Percentiles rank a stretch among this genome's conserved stretches.
These are phyloP conservation scores for Paradisaea rubra DNA, from an alignment of 2,113 vertebrate species.

Conservation along the genomic window DNA sequence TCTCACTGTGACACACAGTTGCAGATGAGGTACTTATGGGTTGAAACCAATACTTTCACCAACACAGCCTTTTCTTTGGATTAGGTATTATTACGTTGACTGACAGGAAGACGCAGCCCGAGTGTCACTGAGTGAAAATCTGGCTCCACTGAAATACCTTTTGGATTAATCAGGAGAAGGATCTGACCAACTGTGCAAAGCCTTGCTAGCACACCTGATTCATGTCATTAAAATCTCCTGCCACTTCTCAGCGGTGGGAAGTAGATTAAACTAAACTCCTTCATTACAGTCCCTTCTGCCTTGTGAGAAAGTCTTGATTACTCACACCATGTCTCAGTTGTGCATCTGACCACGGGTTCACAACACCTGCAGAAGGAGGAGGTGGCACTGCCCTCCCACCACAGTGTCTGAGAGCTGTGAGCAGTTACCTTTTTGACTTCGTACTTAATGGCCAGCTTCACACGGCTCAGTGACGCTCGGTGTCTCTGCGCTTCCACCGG, in stretches of 20 bases:
- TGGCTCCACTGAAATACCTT: neutral
- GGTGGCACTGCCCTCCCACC: neutral
- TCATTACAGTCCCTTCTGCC: neutral
- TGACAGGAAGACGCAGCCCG: neutral
- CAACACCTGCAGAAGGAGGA: neutral
- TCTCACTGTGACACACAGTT: neutral
- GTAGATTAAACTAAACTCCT: neutral
- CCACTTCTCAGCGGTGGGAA: neutral
- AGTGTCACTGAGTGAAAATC: neutral
- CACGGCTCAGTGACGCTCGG: constrained; percentile 79
- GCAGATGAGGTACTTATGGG: neutral
- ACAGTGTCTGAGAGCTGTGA: neutral
- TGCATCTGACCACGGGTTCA: neutral
- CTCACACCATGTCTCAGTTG: neutral
- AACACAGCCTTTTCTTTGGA: neutral
- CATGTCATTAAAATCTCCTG: neutral
- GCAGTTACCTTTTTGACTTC: constrained; percentile 87
- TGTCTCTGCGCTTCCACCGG: constrained; percentile 71
- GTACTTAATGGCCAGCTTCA: constrained; percentile 88
- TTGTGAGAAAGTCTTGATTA: neutral
- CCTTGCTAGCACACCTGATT: neutral
- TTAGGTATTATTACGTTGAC: neutral
- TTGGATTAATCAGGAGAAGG: neutral
- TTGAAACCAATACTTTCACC: neutral
- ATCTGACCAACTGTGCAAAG: neutral